These are phyloP conservation scores for Laspeyria flexula DNA, from an alignment of 2,888 invertebrate genomes.

Conservation along the genomic window DNA sequence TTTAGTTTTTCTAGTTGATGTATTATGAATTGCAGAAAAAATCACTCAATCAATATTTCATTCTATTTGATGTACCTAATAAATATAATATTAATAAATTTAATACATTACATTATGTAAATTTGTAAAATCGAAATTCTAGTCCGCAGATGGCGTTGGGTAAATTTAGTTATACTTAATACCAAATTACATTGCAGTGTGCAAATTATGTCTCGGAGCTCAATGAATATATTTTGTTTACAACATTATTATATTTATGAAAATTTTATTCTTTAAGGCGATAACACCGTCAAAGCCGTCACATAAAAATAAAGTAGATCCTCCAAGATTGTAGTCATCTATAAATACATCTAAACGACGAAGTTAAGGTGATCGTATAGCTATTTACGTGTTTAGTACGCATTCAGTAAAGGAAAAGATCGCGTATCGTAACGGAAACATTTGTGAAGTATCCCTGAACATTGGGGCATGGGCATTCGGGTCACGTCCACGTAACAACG, in stretches of 20 bases:
- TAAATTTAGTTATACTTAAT: too few relatives aligned
- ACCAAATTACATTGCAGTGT: too few relatives aligned
- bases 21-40: too few relatives aligned
- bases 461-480: constrained; percentile 70
- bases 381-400: constrained; percentile 77
- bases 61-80: too few relatives aligned
- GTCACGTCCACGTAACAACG: constrained; percentile 80
- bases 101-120: too few relatives aligned
- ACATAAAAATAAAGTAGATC: constrained; percentile 44
- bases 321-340: constrained; percentile 40
- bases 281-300: constrained; percentile 18
- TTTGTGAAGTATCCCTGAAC: constrained; percentile 79
- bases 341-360: constrained; percentile 62
- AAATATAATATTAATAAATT: too few relatives aligned
- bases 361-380: constrained; percentile 71
- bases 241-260: background rate
- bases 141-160: too few relatives aligned
- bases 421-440: constrained; percentile 80
- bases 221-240: too few relatives aligned
- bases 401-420: constrained; percentile 75
- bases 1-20: too few relatives aligned
- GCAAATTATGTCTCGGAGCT: too few relatives aligned
- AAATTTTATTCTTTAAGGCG: constrained; percentile 13
- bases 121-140: too few relatives aligned
- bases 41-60: too few relatives aligned